Evolutionary conservation across 2,888 invertebrate genomes (phyloP).

Genomic region (Perithous albicinctus): DNA sequence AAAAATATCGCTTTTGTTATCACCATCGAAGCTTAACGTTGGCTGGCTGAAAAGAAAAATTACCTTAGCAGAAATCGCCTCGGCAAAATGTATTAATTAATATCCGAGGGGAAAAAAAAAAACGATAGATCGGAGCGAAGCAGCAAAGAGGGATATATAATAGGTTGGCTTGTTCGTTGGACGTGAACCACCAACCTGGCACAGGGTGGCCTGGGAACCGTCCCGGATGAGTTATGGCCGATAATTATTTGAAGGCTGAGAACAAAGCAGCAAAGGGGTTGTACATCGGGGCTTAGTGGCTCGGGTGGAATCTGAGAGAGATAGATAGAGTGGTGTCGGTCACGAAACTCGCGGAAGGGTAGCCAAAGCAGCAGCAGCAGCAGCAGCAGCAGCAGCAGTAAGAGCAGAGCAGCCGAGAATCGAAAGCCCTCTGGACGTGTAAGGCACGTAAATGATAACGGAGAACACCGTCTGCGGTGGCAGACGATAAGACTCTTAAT

Average conservation of each 20-base stretch:
- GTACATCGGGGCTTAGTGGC: conserved; percentile 46
- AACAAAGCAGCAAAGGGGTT: conserved; percentile 67
- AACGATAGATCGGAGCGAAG: conserved; percentile 16
- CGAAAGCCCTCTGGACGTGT: conserved; percentile 69
- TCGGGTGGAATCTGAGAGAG: conserved; percentile 27
- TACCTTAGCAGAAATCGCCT: conserved; percentile 44
- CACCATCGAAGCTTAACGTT: neutral
- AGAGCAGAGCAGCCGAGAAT: conserved; percentile 47
- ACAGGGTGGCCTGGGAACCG: conserved; percentile 15
- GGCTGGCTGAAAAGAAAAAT: conserved; percentile 39
- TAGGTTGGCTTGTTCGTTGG: conserved; percentile 36
- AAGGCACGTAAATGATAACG: conserved; percentile 79
- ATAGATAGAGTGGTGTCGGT: conserved; percentile 35
- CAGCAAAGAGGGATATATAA: conserved; percentile 30
- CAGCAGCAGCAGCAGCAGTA: conserved; percentile 44
- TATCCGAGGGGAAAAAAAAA: conserved; percentile 50
- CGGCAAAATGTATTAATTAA: conserved; percentile 60
- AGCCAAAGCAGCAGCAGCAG: conserved; percentile 38
- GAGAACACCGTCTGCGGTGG: conserved; percentile 72
- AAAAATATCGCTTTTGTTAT: conserved; percentile 20
- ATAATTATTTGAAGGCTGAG: conserved; percentile 76
- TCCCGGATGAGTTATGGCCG: conserved; percentile 73
- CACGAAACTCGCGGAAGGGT: conserved; percentile 43
- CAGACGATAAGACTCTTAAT: conserved; percentile 77
- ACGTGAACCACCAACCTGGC: conserved; percentile 41